Evolutionary conservation across 2,113 vertebrate genomes (phyloP).

Genomic region (Halichoerus grypus): DNA sequence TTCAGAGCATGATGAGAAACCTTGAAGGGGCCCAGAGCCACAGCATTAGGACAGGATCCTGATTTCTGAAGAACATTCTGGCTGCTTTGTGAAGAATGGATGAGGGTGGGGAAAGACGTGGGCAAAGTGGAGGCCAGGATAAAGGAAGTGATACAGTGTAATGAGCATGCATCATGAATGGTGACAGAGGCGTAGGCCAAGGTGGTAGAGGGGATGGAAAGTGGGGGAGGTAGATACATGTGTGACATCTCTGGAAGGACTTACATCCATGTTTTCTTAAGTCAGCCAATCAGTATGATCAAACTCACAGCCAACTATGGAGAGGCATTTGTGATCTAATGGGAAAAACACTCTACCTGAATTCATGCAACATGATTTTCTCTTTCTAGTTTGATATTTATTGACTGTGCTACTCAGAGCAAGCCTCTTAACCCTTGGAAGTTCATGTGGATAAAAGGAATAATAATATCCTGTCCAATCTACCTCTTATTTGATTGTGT

Average conservation of each 20-base stretch:
- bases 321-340: background rate
- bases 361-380: background rate
- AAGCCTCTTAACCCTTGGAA: background rate
- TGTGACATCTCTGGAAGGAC: background rate
- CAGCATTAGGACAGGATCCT: background rate
- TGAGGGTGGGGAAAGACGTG: background rate
- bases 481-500: background rate
- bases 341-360: background rate
- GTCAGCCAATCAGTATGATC: background rate
- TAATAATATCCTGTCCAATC: background rate
- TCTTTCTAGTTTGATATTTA: background rate
- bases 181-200: background rate
- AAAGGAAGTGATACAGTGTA: background rate
- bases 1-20: background rate
- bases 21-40: background rate
- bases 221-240: background rate
- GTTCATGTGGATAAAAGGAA: background rate
- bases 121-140: background rate
- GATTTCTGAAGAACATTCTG: conserved; percentile 8
- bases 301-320: conserved; percentile 25
- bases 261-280: background rate
- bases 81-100: background rate
- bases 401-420: background rate
- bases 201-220: background rate
- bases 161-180: background rate